Base-by-base conservation (phyloP, 1,140 invertebrate species). In the Wiebesia pumilae region DNA sequence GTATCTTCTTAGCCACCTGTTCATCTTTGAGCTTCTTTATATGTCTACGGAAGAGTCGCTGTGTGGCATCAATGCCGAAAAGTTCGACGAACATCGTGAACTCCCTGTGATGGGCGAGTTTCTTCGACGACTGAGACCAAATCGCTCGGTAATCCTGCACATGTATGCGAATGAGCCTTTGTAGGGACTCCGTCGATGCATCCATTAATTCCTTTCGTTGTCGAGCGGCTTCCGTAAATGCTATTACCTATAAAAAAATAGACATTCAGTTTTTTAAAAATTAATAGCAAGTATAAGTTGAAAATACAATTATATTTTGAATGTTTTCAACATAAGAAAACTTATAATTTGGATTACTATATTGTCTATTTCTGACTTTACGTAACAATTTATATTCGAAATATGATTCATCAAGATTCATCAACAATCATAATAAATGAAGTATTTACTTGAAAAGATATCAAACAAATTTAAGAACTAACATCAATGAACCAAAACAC, bases 1-100 rank as follows among this genome's bases (percentile, higher is more conserved):
- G 96, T 85, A 98, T 95, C 90, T 97, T 96, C 90, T 96, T 96
- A 51, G 96, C 96, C 24, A 98, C 94, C 93, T 97, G 97, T 91
- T 98, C 97, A 90, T 98, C 97, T 90, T 97, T 97, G 35, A 98
- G 93, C 90, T 97, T 96, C 90, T 97, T 97, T 84, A 97, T 96
- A 92, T 98, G 97, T 83, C 97, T 93, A 85, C 96, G 94, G 91
- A 98, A 98, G 79, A 97, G 94, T 91, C 96, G 95, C 90, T 97
- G 96, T 30, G 97, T 97, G 86, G 96, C 96, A 90, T 98, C 97
- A 88, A 97, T 95, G 54, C 97, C 98, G 93, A 99, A 98, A 40
- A 98, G 95, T 91, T 99, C 97, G 75, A 98, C 96, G 92, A 98
- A 99, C 88, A 97, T 96, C n/a, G 96, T 95, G 95, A 97, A 99